These are phyloP conservation scores for Cynodonichthys magdalenae DNA, from an alignment of 2,797 vertebrate genomes.

Conservation along the genomic window DNA sequence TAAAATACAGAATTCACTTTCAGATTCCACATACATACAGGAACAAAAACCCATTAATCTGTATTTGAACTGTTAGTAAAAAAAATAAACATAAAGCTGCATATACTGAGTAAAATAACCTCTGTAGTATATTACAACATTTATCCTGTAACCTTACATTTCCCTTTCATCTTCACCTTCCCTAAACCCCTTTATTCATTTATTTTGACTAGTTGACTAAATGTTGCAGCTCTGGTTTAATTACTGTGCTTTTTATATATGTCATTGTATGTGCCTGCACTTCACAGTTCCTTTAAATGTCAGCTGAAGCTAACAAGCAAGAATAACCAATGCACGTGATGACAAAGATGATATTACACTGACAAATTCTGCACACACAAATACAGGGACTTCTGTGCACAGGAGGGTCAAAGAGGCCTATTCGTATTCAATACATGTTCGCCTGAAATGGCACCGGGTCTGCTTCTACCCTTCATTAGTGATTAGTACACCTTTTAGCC, in stretches of 20 bases:
- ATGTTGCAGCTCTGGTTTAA: constrained; percentile 46
- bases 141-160: neutral
- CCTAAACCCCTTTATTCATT: neutral
- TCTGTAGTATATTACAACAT: neutral
- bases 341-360: constrained; percentile 74
- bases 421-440: constrained; percentile 78
- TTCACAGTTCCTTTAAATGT: constrained; percentile 70
- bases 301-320: constrained; percentile 67
- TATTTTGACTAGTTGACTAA: constrained; percentile 4
- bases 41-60: neutral
- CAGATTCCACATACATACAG: constrained; percentile 12
- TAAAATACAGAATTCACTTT: constrained; percentile 4
- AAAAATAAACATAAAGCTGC: neutral
- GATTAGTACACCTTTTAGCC: constrained; percentile 78
- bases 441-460: constrained; percentile 75
- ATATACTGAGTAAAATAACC: neutral
- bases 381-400: constrained; percentile 61
- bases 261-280: constrained; percentile 19
- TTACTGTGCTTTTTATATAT: constrained; percentile 45
- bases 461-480: constrained; percentile 74
- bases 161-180: neutral
- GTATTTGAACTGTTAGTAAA: neutral
- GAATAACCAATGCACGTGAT: constrained; percentile 72
- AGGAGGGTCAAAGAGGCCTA: constrained; percentile 68
- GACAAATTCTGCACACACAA: constrained; percentile 69